Conservation (phyloP, 2,888 invertebrate species). For the Ophion obscuratus region DNA sequence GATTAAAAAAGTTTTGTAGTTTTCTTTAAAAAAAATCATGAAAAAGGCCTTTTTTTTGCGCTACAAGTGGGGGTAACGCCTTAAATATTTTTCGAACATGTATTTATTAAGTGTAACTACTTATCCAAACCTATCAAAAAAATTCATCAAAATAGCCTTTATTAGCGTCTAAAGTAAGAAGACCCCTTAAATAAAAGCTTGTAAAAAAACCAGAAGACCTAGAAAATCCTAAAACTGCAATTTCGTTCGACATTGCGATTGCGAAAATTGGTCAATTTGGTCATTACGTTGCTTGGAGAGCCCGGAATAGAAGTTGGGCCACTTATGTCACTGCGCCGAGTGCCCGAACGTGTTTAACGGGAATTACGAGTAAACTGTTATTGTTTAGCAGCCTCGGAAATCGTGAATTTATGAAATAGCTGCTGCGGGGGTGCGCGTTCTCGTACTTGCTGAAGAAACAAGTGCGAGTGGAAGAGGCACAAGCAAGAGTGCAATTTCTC, state of each 20-base stretch:
- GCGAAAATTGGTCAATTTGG: neutral
- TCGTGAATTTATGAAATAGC: constrained; percentile 21
- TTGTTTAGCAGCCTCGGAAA: neutral
- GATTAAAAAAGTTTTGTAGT: no score
- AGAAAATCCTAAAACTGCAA: no score
- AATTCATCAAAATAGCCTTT: no score
- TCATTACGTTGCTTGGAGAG: neutral
- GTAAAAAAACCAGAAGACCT: no score
- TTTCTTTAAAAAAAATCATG: no score
- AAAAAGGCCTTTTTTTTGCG: no score
- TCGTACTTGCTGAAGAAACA: constrained; percentile 43
- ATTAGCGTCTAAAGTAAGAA: no score
- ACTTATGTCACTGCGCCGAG: neutral
- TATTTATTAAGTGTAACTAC: no score
- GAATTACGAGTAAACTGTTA: neutral
- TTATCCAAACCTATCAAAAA: no score
- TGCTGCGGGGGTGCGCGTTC: constrained; percentile 12
- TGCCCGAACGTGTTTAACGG: neutral
- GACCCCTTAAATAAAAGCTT: no score
- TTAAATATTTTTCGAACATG: no score
- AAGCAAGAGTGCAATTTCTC: constrained; percentile 14
- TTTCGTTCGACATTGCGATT: neutral
- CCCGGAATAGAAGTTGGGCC: neutral
- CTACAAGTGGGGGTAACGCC: no score
- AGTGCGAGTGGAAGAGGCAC: constrained; percentile 18